These are phyloP conservation scores for Sus scrofa DNA, from an alignment of 2,113 vertebrate species.

Conservation along the genomic window DNA sequence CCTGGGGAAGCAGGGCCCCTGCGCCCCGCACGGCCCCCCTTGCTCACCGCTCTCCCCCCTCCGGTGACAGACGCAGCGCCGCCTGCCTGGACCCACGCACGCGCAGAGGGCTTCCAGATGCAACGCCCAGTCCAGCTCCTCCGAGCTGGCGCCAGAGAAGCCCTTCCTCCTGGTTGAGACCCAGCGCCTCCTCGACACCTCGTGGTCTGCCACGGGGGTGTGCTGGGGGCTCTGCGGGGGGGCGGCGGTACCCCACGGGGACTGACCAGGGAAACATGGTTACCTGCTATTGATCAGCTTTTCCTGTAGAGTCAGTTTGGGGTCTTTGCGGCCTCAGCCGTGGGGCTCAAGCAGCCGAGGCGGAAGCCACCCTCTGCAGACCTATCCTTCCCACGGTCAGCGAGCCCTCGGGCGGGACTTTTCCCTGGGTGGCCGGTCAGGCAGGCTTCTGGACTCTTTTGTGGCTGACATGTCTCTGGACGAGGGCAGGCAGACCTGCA, in stretches of 20 bases:
- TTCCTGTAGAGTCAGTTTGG: rapidly evolving
- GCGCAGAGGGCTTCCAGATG: neutral
- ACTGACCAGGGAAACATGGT: rapidly evolving
- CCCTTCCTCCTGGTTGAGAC: neutral
- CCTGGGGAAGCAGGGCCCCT: neutral
- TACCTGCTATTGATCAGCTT: neutral
- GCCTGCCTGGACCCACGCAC: neutral
- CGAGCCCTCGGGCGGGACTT: neutral
- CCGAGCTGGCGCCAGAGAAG: neutral
- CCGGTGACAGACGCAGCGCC: neutral
- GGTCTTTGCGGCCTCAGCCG: neutral
- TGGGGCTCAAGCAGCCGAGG: no score
- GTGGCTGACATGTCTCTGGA: neutral
- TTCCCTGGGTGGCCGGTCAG: no score
- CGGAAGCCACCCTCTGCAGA: neutral
- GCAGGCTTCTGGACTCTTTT: neutral
- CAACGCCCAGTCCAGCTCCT: rapidly evolving
- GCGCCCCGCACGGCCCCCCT: no score
- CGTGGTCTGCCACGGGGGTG: no score
- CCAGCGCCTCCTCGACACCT: neutral
- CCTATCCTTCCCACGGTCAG: neutral
- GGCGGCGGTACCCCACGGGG: neutral
- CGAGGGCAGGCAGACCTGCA: rapidly evolving
- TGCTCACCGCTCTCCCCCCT: no score
- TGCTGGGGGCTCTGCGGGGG: no score